Percentiles rank a stretch among this genome's conserved stretches.
Conservation (phyloP, 2,113 vertebrate genomes). For the Parotia lawesii region DNA sequence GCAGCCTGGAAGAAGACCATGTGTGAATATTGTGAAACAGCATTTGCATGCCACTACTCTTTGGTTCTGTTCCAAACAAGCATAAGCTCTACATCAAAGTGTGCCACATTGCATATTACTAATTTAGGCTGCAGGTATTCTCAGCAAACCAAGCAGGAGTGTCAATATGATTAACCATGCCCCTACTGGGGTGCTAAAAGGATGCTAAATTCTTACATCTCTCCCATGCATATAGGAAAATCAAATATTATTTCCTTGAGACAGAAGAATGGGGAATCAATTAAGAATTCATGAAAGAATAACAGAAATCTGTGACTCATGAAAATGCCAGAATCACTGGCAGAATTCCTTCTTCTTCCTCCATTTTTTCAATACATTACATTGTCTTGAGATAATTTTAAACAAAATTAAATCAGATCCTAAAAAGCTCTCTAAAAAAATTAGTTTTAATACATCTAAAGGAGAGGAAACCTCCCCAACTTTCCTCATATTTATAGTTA, state of each 20-base stretch:
- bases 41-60: neutral
- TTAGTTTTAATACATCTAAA: neutral
- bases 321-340: neutral
- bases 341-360: neutral
- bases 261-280: conserved; percentile 10
- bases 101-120: neutral
- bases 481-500: neutral
- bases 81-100: neutral
- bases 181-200: neutral
- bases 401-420: neutral
- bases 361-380: conserved; percentile 30
- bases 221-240: neutral
- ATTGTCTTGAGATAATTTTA: neutral
- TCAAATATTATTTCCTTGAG: conserved; percentile 16
- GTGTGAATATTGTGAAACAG: neutral
- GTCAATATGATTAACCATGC: neutral
- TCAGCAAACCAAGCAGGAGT: neutral
- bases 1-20: neutral
- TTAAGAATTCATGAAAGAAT: conserved; percentile 6
- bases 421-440: neutral
- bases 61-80: conserved; percentile 5
- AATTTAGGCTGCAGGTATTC: conserved; percentile 13
- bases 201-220: neutral
- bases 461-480: rapidly evolving
- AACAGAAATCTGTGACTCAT: conserved; percentile 1